These are phyloP conservation scores for Cyanistes caeruleus DNA, from an alignment of 2,113 vertebrate genomes.

Conservation along the genomic window DNA sequence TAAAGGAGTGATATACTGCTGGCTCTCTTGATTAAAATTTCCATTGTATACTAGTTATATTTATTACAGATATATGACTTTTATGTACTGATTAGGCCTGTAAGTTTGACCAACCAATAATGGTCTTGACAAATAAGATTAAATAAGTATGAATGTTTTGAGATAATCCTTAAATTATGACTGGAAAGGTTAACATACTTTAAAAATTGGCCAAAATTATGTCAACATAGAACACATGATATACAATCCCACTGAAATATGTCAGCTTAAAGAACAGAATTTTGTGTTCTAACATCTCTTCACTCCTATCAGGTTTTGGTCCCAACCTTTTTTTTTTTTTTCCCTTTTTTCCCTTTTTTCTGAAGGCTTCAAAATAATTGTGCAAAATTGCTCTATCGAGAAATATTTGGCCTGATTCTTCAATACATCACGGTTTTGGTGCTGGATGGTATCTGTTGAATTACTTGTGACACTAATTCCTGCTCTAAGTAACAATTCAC, in stretches of 20 bases:
- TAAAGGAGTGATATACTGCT: neutral
- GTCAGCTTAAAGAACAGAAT: neutral
- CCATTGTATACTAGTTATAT: neutral
- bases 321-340: neutral
- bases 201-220: neutral
- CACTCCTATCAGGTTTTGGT: neutral
- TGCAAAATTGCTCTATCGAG: neutral
- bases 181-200: neutral
- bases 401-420: neutral
- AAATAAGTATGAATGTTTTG: neutral
- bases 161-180: neutral
- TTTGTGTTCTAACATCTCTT: neutral
- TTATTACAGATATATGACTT: neutral
- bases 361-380: neutral
- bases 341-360: neutral
- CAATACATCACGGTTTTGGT: neutral
- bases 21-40: neutral
- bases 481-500: neutral
- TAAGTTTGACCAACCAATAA: neutral
- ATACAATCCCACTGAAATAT: neutral
- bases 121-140: neutral
- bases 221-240: neutral
- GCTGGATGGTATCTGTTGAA: neutral
- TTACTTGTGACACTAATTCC: neutral
- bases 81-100: neutral